Percentiles rank a stretch among this genome's conserved stretches.
phyloP scores from a whole-genome alignment of 2,888 invertebrate species.

The Acholoe squamosa region DNA sequence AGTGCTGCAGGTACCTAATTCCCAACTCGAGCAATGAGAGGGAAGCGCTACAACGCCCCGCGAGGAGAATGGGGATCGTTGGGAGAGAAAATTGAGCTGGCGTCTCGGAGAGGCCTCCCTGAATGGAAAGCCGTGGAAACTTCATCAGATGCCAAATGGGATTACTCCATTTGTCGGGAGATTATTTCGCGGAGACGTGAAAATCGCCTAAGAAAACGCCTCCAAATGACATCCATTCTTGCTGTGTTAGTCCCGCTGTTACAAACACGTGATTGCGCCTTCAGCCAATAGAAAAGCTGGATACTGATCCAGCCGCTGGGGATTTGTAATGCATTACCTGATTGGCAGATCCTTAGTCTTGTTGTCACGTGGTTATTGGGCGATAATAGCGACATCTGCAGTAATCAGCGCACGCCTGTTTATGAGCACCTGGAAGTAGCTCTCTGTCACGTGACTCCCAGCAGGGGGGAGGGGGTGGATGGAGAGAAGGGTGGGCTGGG shows the following conservation, averaged over 20 bases:
- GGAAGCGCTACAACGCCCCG: no score
- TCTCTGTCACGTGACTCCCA: constrained; percentile 1
- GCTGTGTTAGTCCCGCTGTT: not conserved
- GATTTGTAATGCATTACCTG: constrained; percentile 54
- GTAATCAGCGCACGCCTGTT: constrained; percentile 4
- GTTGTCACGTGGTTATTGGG: constrained; percentile 39
- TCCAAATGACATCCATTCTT: constrained; percentile 27
- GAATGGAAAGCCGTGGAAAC: not conserved
- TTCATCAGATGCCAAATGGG: constrained; percentile 20
- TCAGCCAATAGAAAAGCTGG: constrained; percentile 20
- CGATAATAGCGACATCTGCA: constrained; percentile 38
- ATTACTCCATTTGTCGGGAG: constrained; percentile 21
- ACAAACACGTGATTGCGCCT: constrained; percentile 7
- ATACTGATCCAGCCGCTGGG: constrained; percentile 8
- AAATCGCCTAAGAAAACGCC: constrained; percentile 21
- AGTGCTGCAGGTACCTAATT: no score
- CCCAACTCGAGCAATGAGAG: no score
- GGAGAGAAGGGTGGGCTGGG: not conserved
- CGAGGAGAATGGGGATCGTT: not conserved
- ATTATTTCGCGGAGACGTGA: constrained; percentile 2
- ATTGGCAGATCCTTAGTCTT: constrained; percentile 25
- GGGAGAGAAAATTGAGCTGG: constrained; percentile 12
- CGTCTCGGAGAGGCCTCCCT: not conserved
- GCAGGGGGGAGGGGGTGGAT: not conserved
- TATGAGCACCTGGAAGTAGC: not conserved